Evolutionary conservation across 1,140 invertebrate genomes (phyloP).

Genomic region (Tetramorium simillimum): DNA sequence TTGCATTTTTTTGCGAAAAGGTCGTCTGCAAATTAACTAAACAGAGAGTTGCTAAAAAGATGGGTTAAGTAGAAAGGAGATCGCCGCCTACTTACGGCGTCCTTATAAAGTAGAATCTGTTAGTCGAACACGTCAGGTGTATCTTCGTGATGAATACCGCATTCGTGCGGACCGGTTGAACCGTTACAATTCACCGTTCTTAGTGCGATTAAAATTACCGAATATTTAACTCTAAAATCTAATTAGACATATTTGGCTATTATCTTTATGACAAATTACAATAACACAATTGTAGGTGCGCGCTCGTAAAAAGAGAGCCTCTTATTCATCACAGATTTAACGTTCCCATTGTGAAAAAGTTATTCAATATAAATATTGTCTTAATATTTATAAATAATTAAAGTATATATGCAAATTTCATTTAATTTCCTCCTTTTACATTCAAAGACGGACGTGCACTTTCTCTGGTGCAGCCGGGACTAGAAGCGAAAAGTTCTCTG

Average conservation of each 20-base stretch:
- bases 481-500: not conserved
- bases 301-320: not conserved
- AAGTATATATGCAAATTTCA: not conserved
- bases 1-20: not conserved
- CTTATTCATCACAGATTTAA: not conserved
- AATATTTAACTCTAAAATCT: not conserved
- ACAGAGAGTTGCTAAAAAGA: not conserved
- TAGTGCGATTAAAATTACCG: not conserved
- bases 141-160: not conserved
- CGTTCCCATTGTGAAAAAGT: too few species aligned
- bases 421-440: not conserved
- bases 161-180: not conserved
- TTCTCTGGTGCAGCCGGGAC: not conserved
- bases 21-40: not conserved
- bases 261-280: not conserved
- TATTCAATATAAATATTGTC: too few species aligned
- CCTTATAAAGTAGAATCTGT: not conserved
- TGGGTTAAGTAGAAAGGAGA: constrained; percentile 5
- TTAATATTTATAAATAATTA: not conserved
- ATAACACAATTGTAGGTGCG: not conserved
- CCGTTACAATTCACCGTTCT: not conserved
- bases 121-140: constrained; percentile 11
- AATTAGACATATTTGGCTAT: not conserved
- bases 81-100: not conserved
- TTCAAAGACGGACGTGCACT: not conserved